These are phyloP conservation scores for Onychorhynchus coronatus DNA, from an alignment of 2,113 vertebrate species.

Conservation along the genomic window DNA sequence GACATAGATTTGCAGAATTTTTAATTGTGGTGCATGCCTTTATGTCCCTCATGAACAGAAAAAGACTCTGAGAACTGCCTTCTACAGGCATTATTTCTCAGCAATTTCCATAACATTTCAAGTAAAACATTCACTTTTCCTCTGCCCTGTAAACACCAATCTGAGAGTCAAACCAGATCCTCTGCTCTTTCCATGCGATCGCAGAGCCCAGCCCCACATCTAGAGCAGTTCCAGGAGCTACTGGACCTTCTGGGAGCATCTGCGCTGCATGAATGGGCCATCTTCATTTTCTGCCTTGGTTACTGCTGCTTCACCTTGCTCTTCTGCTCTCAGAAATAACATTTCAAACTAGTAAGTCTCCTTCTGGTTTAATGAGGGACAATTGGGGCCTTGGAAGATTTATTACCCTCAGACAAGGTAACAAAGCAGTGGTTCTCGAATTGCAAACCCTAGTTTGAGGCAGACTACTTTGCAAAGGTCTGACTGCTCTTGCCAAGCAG, in stretches of 20 bases:
- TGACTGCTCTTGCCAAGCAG: neutral
- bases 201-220: neutral
- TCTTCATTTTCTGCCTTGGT: neutral
- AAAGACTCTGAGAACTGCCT: constrained; percentile 21
- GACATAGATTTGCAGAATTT: constrained; percentile 15
- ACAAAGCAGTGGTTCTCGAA: neutral
- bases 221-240: neutral
- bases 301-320: neutral
- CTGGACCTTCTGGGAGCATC: neutral
- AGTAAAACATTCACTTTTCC: constrained; percentile 29
- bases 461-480: neutral
- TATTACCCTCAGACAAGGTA: neutral
- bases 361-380: neutral
- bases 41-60: neutral
- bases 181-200: neutral
- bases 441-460: neutral
- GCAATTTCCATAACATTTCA: constrained; percentile 36
- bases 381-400: neutral
- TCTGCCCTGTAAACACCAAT: constrained; percentile 28
- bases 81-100: constrained; percentile 37
- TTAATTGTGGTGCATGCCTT: neutral
- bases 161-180: constrained; percentile 43
- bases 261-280: neutral
- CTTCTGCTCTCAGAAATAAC: neutral
- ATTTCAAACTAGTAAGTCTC: neutral